A percentile compares a stretch with the other conserved stretches of the same genome.
These are phyloP conservation scores for Scyliorhinus canicula DNA, from an alignment of 2,797 vertebrate genomes.

Conservation along the genomic window DNA sequence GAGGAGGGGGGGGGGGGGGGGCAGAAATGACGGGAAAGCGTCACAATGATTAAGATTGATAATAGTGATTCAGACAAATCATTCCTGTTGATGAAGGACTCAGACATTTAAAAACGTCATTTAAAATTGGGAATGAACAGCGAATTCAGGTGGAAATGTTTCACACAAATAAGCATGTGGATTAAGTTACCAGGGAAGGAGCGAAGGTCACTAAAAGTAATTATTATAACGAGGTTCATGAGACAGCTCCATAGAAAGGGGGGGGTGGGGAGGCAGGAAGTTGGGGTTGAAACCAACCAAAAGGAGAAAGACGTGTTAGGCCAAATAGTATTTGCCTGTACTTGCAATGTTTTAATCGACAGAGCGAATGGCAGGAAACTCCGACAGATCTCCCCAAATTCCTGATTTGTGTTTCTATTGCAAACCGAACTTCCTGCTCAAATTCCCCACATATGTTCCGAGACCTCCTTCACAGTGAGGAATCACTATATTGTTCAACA, in stretches of 20 bases:
- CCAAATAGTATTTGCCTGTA: not conserved
- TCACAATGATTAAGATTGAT: not conserved
- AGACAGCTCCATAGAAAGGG: not conserved
- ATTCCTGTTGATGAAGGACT: not conserved
- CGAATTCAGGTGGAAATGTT: not conserved
- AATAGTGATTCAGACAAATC: not conserved
- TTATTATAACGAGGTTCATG: constrained; percentile 20
- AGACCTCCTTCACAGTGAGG: not conserved
- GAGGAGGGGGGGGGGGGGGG: too few species aligned
- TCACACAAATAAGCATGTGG: constrained; percentile 1
- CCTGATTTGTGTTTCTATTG: not conserved
- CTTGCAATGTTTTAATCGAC: not conserved
- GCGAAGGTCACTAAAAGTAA: constrained; percentile 16
- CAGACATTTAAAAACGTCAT: not conserved
- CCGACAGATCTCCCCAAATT: not conserved
- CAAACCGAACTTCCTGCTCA: not conserved
- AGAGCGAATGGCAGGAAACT: not conserved
- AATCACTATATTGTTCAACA: not conserved
- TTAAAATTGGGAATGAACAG: not conserved
- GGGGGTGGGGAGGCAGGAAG: not conserved
- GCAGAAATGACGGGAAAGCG: not conserved
- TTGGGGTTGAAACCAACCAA: not conserved
- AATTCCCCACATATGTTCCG: not conserved
- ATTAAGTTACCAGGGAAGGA: constrained; percentile 30
- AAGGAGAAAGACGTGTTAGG: constrained; percentile 4